Evolutionary conservation across 2,888 invertebrate species (phyloP), one percentile per base, ranked within the genome.

Genomic region (Napeogenes inachia): DNA sequence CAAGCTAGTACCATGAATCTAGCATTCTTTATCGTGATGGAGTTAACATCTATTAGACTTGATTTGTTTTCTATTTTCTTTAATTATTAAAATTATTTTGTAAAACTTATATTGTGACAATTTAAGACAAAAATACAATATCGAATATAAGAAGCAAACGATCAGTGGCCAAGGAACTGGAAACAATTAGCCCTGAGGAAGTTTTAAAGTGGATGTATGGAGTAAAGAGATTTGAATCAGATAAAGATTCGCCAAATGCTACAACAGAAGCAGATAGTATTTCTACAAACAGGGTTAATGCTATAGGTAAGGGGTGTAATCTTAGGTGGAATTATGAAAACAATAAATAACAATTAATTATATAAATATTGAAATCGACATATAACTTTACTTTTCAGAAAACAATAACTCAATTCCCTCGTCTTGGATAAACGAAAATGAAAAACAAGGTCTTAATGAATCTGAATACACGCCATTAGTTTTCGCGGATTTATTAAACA

Each of bases 171-270:
- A 45, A 56, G 46, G 4, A 60, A 56, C 10, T 4, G 13, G 67
- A 58, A 12, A 67, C 67, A 56, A 45, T 74, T 2, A 68, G 63
- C 1, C 64, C 72, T 13, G 69, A 70, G 21, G 70, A 79, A 30
- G 62, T 79, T 33, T 63, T 75, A 0, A 71, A 77, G 53, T 80
- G 80, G 79, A 60, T 79, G 54, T 78, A 77, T 54, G 77, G 70
- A 12, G 64, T 57, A 3, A 69, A 68, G 33, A 67, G 67, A 4
- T 46, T 64, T 62, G 42, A 65, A 56, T 33, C 21, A 46, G 35
- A 38, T 13, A n/a, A 64, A 32, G 46, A 55, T 32, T 30, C 12
- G 4, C 13, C 30, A 30, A 57, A 46, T 4, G 6, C 45, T 1
- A 45, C 38, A 30, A 60, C 45, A 32, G 13, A 59, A 21, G 45